A percentile compares a stretch with the other conserved stretches of the same genome.
Conservation (phyloP, 92 coral and sea anemone species). For the Zoanthus gigantus region DNA sequence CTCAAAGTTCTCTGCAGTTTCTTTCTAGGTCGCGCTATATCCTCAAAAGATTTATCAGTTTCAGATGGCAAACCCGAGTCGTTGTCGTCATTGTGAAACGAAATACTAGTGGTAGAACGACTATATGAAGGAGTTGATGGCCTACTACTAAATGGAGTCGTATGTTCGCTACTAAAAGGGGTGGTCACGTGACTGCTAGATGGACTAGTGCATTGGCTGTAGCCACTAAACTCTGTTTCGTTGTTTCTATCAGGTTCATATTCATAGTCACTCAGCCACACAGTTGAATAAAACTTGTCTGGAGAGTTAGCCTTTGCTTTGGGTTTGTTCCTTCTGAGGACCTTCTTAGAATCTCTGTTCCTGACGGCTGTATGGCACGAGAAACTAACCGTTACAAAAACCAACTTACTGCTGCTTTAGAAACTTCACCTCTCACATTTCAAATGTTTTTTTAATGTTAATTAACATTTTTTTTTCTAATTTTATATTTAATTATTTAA, state of each 20-base stretch:
- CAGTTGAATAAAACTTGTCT: conserved; percentile 99
- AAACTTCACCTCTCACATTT: neutral
- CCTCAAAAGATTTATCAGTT: conserved; percentile 83
- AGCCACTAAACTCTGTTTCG: conserved; percentile 78
- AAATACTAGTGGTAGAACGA: conserved; percentile 82
- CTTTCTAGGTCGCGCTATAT: conserved; percentile 76
- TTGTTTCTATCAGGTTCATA: conserved; percentile 92
- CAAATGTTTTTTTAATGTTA: neutral
- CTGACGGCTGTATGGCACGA: conserved; percentile 76
- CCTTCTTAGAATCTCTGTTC: conserved; percentile 85
- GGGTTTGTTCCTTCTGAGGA: conserved; percentile 85
- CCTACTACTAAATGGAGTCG: conserved; percentile 86
- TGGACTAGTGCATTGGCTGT: conserved; percentile 82
- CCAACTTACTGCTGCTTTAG: no score
- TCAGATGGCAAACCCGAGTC: conserved; percentile 96
- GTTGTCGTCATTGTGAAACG: conserved; percentile 80
- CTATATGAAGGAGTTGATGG: conserved; percentile 87
- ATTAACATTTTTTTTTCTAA: no score
- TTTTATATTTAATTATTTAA: neutral
- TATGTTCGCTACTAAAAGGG: conserved; percentile 90
- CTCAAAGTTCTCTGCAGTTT: conserved; percentile 93
- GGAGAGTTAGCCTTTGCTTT: conserved; percentile 77
- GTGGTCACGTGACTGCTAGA: conserved; percentile 89
- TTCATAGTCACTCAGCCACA: conserved; percentile 99
- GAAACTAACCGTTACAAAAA: conserved; percentile 51